A percentile compares a stretch with the other conserved stretches of the same genome.
These are phyloP conservation scores for Leuctra nigra DNA, from an alignment of 2,888 invertebrate genomes.

Conservation along the genomic window DNA sequence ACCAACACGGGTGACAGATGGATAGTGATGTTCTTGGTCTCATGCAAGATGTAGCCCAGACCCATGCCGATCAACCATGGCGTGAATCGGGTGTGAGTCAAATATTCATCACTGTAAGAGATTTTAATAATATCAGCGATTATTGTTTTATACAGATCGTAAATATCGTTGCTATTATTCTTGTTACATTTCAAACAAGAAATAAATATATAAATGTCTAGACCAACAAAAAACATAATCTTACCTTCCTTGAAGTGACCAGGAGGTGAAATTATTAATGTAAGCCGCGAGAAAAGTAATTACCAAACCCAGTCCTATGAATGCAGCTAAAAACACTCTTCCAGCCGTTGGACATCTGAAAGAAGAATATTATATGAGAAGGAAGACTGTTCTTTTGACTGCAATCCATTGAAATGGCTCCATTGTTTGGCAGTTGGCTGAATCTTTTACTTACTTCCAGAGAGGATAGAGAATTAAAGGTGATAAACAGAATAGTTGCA, in stretches of 20 bases:
- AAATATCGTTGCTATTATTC: too few relatives aligned
- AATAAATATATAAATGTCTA: not conserved
- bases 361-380: not conserved
- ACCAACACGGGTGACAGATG: not conserved
- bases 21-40: not conserved
- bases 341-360: slow-evolving; percentile 37
- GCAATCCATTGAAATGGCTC: too few relatives aligned
- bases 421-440: too few relatives aligned
- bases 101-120: not conserved
- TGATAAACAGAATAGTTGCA: slow-evolving; percentile 49
- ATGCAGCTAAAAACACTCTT: slow-evolving; percentile 32
- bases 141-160: too few relatives aligned
- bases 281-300: slow-evolving; percentile 38
- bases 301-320: slow-evolving; percentile 36
- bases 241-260: too few relatives aligned
- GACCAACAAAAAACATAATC: too few relatives aligned
- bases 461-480: slow-evolving; percentile 48
- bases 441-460: slow-evolving; percentile 35
- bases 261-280: slow-evolving; percentile 37
- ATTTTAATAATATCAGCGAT: too few relatives aligned
- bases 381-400: not conserved
- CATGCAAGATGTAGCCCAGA: slow-evolving; percentile 12
- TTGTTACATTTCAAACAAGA: not conserved
- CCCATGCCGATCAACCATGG: slow-evolving; percentile 14
- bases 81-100: slow-evolving; percentile 12